These are phyloP conservation scores for Pelosia muscerda DNA, from an alignment of 2,888 invertebrate genomes.

Conservation along the genomic window DNA sequence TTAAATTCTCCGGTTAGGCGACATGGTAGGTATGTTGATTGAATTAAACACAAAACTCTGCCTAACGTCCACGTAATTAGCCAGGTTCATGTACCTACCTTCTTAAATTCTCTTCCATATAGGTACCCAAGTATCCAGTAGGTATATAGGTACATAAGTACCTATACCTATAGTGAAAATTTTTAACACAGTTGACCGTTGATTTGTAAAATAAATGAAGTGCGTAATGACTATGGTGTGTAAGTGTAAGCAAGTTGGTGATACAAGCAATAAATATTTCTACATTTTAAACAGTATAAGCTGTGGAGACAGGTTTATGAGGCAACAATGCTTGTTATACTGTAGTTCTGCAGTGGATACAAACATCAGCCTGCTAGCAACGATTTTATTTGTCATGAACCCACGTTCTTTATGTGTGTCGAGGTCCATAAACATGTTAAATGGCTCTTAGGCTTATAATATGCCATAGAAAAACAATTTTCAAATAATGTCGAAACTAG, in stretches of 20 bases:
- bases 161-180: too few relatives aligned
- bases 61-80: too few relatives aligned
- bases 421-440: neutral
- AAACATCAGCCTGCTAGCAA: neutral
- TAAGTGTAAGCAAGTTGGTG: slow-evolving; percentile 17
- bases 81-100: too few relatives aligned
- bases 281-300: slow-evolving; percentile 12
- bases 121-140: too few relatives aligned
- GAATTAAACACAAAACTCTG: too few relatives aligned
- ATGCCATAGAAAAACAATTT: neutral
- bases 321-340: slow-evolving; percentile 14
- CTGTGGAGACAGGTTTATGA: slow-evolving; percentile 17
- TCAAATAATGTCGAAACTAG: neutral
- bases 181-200: slow-evolving; percentile 4
- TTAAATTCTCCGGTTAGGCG: neutral
- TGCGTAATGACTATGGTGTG: slow-evolving; percentile 30
- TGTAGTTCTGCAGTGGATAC: slow-evolving; percentile 7
- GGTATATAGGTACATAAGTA: too few relatives aligned
- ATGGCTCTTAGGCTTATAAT: too few relatives aligned
- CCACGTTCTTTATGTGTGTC: neutral
- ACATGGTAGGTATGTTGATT: neutral
- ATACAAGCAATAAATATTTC: slow-evolving; percentile 29
- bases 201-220: slow-evolving; percentile 32
- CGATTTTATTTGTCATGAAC: neutral
- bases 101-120: too few relatives aligned